Evolutionary conservation across 2,113 vertebrate species (phyloP), one percentile per base, ranked within the genome.

Genomic region (Silurus asotus): DNA sequence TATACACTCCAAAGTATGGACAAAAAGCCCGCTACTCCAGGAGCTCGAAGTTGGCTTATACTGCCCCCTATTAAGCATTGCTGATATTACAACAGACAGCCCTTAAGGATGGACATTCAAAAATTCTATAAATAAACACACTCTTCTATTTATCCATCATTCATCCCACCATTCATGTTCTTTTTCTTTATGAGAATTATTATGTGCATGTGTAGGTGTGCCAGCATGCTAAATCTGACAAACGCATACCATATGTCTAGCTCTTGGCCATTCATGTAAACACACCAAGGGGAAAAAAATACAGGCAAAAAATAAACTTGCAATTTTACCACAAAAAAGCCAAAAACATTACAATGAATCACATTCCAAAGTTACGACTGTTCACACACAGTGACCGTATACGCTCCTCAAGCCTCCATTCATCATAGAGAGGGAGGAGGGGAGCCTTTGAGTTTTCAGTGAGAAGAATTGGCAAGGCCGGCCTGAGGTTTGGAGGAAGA

Each of bases 401-500:
- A 64, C 61, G 72, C 25, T 78, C 62, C 55, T 86, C 82, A 74
- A 74, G 67, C 85, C 82, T 87, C 83, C 81, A 88, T 87, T 88
- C 87, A 90, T 80, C 83, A 76, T 81, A 64, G 14, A 75, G 83
- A 59, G 78, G 81, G 76, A 89, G 85, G 62, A 86, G 80, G 84
- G 88, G 72, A 88, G 69, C 83, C 61, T 61, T 78, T 85, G 85
- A 82, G 79, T 69, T 76, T 72, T 75, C 87, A 86, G 89, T 89
- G 92, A 94, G 92, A 93, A 92, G 93, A 95, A 94, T 91, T 94
- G 93, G 88, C 90, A 90, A 92, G 88, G 90, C 88, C 92, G 89
- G 91, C 92, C 90, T 94, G 95, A 93, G 94, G 94, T 95, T 92
- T 90, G 93, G 91, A 93, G 93, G 92, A 94, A 94, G 94, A 95